Conservation (phyloP, 2,797 vertebrate genomes). For the Sciurus carolinensis region DNA sequence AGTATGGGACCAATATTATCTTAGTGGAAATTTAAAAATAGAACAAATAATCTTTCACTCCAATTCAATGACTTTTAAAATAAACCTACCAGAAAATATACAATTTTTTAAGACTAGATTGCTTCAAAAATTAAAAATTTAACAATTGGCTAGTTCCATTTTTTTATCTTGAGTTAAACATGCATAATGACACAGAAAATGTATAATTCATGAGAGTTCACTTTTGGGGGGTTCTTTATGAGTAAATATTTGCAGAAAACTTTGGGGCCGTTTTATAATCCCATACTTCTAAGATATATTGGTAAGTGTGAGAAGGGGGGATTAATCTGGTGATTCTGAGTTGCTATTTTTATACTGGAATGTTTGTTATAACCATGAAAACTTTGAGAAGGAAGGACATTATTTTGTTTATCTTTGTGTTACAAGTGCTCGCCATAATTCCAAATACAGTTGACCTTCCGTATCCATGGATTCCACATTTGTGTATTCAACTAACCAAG, state of each 20-base stretch:
- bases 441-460: not conserved
- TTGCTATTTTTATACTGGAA: not conserved
- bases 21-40: not conserved
- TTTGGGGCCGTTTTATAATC: not conserved
- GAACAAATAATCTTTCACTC: not conserved
- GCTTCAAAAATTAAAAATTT: not conserved
- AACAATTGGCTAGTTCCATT: not conserved
- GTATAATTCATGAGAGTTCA: not conserved
- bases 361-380: not conserved
- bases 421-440: not conserved
- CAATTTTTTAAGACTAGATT: not conserved
- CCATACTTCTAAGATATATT: not conserved
- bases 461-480: not conserved
- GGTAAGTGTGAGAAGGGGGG: not conserved
- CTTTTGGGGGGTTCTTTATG: not conserved
- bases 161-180: conserved; percentile 23
- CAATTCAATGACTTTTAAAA: conserved; percentile 44
- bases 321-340: not conserved
- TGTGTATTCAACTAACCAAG: not conserved
- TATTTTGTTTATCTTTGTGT: not conserved
- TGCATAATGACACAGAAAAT: not conserved
- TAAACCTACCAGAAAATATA: not conserved
- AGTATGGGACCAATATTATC: not conserved
- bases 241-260: not conserved
- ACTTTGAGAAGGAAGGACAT: not conserved